Conservation (phyloP, 1,140 invertebrate genomes). For the Mactra quadrangularis region DNA sequence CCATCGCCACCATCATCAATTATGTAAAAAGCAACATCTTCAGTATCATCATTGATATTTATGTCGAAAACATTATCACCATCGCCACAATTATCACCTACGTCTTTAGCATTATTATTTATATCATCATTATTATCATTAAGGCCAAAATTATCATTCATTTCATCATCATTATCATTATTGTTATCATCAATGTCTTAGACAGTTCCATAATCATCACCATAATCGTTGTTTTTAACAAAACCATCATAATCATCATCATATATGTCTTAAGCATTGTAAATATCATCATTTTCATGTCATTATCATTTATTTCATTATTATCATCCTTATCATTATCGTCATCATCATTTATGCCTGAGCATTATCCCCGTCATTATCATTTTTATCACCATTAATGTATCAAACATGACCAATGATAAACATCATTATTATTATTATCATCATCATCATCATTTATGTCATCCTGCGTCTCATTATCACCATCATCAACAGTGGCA, state of each 20-base stretch:
- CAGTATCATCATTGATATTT: slow-evolving; percentile 15
- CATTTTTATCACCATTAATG: slow-evolving; percentile 49
- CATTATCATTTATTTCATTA: no score
- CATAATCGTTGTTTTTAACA: slow-evolving; percentile 46
- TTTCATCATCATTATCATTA: slow-evolving; percentile 39
- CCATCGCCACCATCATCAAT: slow-evolving; percentile 60
- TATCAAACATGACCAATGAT: no score
- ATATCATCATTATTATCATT: slow-evolving; percentile 46
- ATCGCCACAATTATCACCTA: background rate
- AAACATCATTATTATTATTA: no score
- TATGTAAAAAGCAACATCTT: slow-evolving; percentile 36
- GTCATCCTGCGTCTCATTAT: no score
- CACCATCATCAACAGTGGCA: no score
- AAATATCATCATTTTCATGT: slow-evolving; percentile 61
- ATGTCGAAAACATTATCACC: background rate
- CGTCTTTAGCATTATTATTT: slow-evolving; percentile 24
- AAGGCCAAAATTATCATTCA: slow-evolving; percentile 55
- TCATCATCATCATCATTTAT: no score
- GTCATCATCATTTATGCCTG: background rate
- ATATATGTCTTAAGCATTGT: slow-evolving; percentile 51
- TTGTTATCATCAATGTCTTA: slow-evolving; percentile 58
- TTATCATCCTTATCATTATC: slow-evolving; percentile 46
- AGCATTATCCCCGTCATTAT: slow-evolving; percentile 31
- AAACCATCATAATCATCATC: slow-evolving; percentile 55
- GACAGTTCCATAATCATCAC: slow-evolving; percentile 61